Percentiles rank a stretch among this genome's conserved stretches.
phyloP scores from a whole-genome alignment of 2,113 vertebrate species.

The Clarias magur region DNA sequence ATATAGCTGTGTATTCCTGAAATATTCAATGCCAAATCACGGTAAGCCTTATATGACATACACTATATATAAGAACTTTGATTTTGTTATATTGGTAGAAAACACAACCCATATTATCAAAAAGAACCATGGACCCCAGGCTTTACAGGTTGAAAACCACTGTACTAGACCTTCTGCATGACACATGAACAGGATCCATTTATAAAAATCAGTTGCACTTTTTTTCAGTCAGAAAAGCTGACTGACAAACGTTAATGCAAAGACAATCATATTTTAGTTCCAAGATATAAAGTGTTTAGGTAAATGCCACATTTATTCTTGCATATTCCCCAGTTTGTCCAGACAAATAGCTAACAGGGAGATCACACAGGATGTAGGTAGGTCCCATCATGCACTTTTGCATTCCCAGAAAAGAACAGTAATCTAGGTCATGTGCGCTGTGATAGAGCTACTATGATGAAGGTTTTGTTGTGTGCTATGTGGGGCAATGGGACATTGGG shows the following conservation, averaged over 20 bases:
- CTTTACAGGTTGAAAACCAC: background rate
- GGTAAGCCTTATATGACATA: background rate
- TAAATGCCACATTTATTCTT: constrained; percentile 23
- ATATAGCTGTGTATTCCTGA: background rate
- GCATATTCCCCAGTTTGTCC: constrained; percentile 28
- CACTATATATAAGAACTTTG: background rate
- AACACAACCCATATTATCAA: background rate
- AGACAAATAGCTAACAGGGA: constrained; percentile 42
- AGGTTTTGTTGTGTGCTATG: background rate
- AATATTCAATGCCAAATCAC: background rate
- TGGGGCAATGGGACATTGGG: background rate
- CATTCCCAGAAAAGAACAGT: constrained; percentile 58
- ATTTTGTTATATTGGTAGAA: background rate
- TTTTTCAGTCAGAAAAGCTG: background rate
- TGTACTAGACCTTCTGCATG: background rate
- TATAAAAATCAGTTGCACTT: background rate
- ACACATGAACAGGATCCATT: background rate
- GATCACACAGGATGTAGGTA: constrained; percentile 38
- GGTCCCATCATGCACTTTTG: constrained; percentile 58
- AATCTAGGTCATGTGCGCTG: constrained; percentile 59
- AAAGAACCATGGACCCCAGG: background rate
- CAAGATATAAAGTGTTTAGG: background rate
- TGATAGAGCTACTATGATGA: constrained; percentile 50
- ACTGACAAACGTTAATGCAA: background rate
- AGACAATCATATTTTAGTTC: background rate